These are phyloP conservation scores for Netelia fuscicornis DNA, from an alignment of 2,888 invertebrate genomes.

Conservation along the genomic window DNA sequence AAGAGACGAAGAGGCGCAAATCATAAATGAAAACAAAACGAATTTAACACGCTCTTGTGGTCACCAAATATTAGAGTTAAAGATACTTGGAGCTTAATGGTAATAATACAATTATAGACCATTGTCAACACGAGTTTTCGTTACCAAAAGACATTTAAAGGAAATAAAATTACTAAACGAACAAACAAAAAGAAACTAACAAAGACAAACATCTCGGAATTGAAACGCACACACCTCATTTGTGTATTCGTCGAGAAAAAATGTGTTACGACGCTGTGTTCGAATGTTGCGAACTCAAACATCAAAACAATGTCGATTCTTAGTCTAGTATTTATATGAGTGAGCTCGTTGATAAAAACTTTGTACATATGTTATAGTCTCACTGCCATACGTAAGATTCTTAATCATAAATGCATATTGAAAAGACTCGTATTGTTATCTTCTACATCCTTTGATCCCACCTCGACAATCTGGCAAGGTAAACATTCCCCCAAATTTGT, in stretches of 20 bases:
- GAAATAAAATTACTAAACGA: background rate
- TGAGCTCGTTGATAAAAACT: constrained; percentile 56
- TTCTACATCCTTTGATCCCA: background rate
- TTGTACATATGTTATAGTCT: constrained; percentile 64
- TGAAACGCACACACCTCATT: constrained; percentile 59
- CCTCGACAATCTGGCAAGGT: background rate
- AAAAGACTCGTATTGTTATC: constrained; percentile 11
- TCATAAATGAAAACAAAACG: constrained; percentile 12
- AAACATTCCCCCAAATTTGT: background rate
- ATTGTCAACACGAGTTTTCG: constrained; percentile 32
- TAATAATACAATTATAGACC: background rate
- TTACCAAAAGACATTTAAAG: constrained; percentile 50
- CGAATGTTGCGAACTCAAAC: constrained; percentile 43
- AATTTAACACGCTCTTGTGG: constrained; percentile 61
- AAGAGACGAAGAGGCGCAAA: constrained; percentile 63
- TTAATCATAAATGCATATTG: constrained; percentile 61
- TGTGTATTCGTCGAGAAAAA: constrained; percentile 37
- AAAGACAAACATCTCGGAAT: constrained; percentile 43
- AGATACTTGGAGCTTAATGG: constrained; percentile 19
- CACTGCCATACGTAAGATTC: constrained; percentile 69
- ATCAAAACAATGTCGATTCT: constrained; percentile 28
- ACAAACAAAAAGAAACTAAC: background rate
- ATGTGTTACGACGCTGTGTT: constrained; percentile 30
- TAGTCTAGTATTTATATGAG: constrained; percentile 65
- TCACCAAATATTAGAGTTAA: constrained; percentile 67